phyloP scores from a whole-genome alignment of 1,140 invertebrate genomes.

The Euura lappo region DNA sequence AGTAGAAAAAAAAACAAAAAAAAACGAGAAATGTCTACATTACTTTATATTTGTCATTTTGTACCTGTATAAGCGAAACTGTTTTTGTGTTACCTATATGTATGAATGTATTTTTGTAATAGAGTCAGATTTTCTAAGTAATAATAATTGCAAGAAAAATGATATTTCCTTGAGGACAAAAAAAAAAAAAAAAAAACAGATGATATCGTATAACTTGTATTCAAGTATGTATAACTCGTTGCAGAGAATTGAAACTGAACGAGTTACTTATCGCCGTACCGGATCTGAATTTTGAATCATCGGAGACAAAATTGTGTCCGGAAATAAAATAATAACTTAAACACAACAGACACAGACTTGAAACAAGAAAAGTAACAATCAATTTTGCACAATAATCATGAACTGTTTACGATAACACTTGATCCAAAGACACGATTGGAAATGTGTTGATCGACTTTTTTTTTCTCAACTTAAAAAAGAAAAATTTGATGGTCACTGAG shows the following conservation, averaged over 20 bases:
- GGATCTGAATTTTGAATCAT: neutral
- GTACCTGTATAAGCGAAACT: neutral
- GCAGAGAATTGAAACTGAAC: neutral
- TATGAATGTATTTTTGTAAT: neutral
- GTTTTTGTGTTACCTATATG: neutral
- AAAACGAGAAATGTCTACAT: too few relatives aligned
- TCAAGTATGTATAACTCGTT: neutral
- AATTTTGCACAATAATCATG: too few relatives aligned
- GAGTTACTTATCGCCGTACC: neutral
- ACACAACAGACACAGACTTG: neutral
- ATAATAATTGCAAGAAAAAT: too few relatives aligned
- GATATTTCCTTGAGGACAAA: too few relatives aligned
- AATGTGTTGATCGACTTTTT: neutral
- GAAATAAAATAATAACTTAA: neutral
- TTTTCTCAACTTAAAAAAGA: neutral
- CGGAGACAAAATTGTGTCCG: neutral
- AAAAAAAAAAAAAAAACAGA: too few relatives aligned
- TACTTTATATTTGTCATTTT: neutral
- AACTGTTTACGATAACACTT: too few relatives aligned
- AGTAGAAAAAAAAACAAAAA: too few relatives aligned
- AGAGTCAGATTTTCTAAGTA: too few relatives aligned
- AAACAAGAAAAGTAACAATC: neutral
- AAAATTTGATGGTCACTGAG: neutral
- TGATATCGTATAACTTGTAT: too few relatives aligned
- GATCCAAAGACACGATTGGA: neutral